Evolutionary conservation across 2,797 vertebrate species (phyloP).

Genomic region (Ispidina picta): DNA sequence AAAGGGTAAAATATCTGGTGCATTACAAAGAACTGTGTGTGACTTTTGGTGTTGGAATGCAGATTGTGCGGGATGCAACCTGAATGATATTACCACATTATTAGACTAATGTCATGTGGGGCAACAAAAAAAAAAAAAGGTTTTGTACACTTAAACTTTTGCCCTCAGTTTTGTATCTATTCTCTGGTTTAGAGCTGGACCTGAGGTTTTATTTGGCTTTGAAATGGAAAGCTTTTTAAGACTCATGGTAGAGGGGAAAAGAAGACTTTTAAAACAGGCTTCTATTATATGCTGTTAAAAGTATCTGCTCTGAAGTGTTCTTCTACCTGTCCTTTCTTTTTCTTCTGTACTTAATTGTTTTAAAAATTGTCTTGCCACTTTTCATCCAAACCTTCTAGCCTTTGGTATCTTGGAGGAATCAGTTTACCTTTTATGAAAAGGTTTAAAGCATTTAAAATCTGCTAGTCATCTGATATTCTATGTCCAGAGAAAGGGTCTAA

Average conservation of each 20-base stretch:
- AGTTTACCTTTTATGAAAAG: neutral
- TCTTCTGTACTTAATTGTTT: neutral
- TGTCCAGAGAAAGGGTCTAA: neutral
- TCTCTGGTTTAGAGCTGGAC: neutral
- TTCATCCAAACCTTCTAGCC: neutral
- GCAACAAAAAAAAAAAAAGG: too few species aligned
- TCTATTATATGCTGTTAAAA: neutral
- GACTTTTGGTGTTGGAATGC: neutral
- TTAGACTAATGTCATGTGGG: neutral
- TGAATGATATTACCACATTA: neutral
- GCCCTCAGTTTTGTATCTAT: neutral
- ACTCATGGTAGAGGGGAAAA: neutral
- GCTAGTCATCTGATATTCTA: neutral
- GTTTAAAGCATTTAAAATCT: neutral
- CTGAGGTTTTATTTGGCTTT: neutral
- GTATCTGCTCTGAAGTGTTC: neutral
- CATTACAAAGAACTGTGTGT: accelerated
- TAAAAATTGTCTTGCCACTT: neutral
- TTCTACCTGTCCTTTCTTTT: neutral
- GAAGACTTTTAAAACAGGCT: neutral
- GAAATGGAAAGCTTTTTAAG: neutral
- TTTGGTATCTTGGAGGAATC: neutral
- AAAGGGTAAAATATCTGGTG: neutral
- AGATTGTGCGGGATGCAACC: neutral
- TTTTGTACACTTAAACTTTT: neutral